Evolutionary conservation across 2,888 invertebrate species (phyloP).

Genomic region (Caenorhabditis angaria): DNA sequence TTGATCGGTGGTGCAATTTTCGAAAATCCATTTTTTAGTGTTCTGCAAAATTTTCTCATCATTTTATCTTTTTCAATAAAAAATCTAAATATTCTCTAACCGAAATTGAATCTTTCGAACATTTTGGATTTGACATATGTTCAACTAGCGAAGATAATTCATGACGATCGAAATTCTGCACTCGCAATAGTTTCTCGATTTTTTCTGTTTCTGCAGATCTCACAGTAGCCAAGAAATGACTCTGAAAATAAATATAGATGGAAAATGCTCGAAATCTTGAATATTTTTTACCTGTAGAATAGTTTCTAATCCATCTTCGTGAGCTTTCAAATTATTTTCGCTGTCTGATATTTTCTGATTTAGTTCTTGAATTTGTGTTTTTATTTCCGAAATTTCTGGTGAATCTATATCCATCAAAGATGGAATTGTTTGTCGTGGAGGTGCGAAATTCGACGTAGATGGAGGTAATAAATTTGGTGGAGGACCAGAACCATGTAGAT

Average conservation of each 20-base stretch:
- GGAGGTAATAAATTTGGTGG: neutral
- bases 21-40: conserved; percentile 97
- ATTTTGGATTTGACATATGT: conserved; percentile 18
- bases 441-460: neutral
- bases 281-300: conserved; percentile 10
- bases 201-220: conserved; percentile 16
- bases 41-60: conserved; percentile 11
- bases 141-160: conserved; percentile 15
- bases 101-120: conserved; percentile 34
- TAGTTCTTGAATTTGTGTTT: conserved; percentile 64
- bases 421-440: conserved; percentile 19
- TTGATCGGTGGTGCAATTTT: conserved; percentile 83
- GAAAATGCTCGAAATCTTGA: neutral
- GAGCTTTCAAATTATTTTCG: conserved; percentile 92
- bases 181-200: conserved; percentile 12
- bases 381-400: conserved; percentile 36
- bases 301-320: conserved; percentile 77
- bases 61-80: neutral
- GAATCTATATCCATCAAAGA: conserved; percentile 41
- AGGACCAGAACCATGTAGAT: neutral
- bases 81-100: conserved; percentile 11
- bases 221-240: conserved; percentile 19
- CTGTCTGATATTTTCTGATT: conserved; percentile 86
- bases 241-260: conserved; percentile 9
- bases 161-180: conserved; percentile 16